Evolutionary conservation across 92 coral and sea anemone genomes (phyloP), one percentile per base, ranked within the genome.

Genomic region (Plumapathes pennacea): DNA sequence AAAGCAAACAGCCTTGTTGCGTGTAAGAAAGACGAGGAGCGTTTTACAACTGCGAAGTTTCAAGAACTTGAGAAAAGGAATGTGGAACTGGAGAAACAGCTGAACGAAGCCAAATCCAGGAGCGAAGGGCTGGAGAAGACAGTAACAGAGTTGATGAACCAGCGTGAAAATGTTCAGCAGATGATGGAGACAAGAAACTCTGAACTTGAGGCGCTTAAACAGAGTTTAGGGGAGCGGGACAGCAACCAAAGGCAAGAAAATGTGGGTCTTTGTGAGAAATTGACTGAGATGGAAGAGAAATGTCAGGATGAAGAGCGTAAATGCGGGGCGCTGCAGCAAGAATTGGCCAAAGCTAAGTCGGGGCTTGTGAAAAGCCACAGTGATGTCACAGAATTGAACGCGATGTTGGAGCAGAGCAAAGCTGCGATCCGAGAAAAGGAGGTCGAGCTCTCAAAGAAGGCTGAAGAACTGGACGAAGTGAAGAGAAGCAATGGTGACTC

Each of bases 111-210:
- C 25, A 63, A 37, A 39, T 38, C 24, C 12, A 62, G 58, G 46
- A 62, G 45, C 5, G 62, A 59, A 18, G 77, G 60, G 15, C 15
- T 60, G 41, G 83, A 71, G 50, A 76, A 51, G 56, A 47, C 60
- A 42, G 58, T 53, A 10, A 24, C 52, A n/a, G 79, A 78, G 38
- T 60, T 81, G 4, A 55, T 53, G 49, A 73, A 52, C 32, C 69
- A 65, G 22, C 75, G 65, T 28, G 89, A 71, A 5, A 83, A 82
- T 62, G 56, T 74, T 21, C 74, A 72, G 55, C 55, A 77, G 31
- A 28, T 68, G 43, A 19, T 83, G 32, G 76, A 58, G 34, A 38
- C 80, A 36, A 88, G 39, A 63, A 76, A 78, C 24, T 62, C 50
- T 31, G 85, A 88, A 28, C 31, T 88, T 24, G 71, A 65, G 21